A percentile compares a stretch with the other conserved stretches of the same genome.
Evolutionary conservation across 2,797 vertebrate species (phyloP).

Genomic region (Myoxocephalus aenaeus): DNA sequence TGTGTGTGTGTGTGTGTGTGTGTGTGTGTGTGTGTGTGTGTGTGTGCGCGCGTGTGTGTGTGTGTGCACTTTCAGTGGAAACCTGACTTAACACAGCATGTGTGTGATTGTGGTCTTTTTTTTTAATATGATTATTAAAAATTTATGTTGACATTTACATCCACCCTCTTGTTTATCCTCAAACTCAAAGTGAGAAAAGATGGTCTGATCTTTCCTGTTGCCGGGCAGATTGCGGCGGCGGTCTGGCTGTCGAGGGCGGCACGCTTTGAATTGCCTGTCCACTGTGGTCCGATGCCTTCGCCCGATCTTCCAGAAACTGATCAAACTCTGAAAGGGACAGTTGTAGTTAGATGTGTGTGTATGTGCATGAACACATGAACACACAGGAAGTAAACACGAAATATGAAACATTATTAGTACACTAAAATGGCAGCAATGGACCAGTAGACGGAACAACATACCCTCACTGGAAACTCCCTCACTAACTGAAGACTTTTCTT

Average conservation of each 20-base stretch:
- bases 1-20: not conserved
- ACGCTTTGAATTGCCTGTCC: conserved; percentile 25
- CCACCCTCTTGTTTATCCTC: not conserved
- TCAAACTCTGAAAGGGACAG: conserved; percentile 79
- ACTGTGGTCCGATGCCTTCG: conserved; percentile 59
- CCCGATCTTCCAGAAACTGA: conserved; percentile 81
- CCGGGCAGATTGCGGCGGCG: conserved; percentile 44
- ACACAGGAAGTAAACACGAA: not conserved
- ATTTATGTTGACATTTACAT: conserved; percentile 14
- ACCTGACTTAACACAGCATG: conserved; percentile 31
- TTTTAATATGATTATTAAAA: not conserved
- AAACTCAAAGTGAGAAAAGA: conserved; percentile 80
- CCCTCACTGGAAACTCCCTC: conserved; percentile 85
- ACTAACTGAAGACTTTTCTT: conserved; percentile 67
- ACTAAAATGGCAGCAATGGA: not conserved
- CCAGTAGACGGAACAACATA: conserved; percentile 35
- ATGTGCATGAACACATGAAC: not conserved
- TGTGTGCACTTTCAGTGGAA: conserved; percentile 10
- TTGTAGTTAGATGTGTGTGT: not conserved
- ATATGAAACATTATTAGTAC: not conserved
- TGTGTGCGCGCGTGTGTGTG: not conserved
- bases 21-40: not conserved
- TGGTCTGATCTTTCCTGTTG: conserved; percentile 77
- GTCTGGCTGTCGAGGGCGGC: conserved; percentile 43
- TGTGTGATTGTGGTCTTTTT: conserved; percentile 4